Base-by-base conservation (phyloP, 2,888 invertebrate species). In the Xestobium rufovillosum region DNA sequence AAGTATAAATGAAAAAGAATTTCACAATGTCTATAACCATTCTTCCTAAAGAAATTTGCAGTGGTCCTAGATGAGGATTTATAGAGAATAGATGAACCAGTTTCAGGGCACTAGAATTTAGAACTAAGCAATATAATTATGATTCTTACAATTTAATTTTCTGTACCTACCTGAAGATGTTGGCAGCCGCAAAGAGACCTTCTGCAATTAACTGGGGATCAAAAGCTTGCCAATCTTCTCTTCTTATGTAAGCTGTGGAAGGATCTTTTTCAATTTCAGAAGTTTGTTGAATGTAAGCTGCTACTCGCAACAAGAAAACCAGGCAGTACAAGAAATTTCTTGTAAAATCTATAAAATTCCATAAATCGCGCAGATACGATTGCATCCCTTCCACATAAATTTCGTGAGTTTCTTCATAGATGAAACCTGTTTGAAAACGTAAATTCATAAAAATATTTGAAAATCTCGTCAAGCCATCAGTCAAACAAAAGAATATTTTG, bases 71-170 rank as follows among this genome's bases (percentile, higher is more conserved):
- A 64, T 96, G 90, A 0, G 95, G 95, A 68, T 94, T 95, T 45
- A 96, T 89, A 43, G 92, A 92, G 73, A 95, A 95, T 60, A 95
- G 90, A 65, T 95, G 94, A 13, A 96, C 94, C 56, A 96, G 75
- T 65, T 96, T 96, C 39, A 96, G 72, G 56, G 89, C 91, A 43
- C 90, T 91, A 63, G 6, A 19, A 35, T 10, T 13, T 9, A 33
- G 11, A 13, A n/a, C n/a, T n/a, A n/a, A n/a, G n/a, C 9, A 13
- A 30, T 14, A 30, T 4, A 30, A 15, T n/a, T 10, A 32, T 15
- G 10, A n/a, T n/a, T 19, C n/a, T 19, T n/a, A 19, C 23, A n/a
- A 19, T 19, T 19, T 8, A 19, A n/a, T n/a, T n/a, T n/a, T n/a
- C 19, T 14, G 10, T 28, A 36, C 38, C 46, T 52, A 80, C 78